Evolutionary conservation across 2,113 vertebrate genomes (phyloP), one percentile per base, ranked within the genome.

Genomic region (Lepus europaeus): DNA sequence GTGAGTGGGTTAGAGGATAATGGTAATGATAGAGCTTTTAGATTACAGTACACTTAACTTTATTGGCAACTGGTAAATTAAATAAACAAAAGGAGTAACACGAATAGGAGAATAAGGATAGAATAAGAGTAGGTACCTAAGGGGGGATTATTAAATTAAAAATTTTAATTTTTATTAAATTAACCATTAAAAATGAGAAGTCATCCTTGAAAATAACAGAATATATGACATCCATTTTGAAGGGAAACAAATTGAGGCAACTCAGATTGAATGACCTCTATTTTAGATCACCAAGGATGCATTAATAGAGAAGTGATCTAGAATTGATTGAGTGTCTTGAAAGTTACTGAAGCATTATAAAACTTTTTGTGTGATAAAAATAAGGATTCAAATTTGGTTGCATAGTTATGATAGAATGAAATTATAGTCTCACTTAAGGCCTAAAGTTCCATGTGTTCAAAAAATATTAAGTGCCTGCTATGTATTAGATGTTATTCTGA

Each of bases 301-400:
- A 49, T 9, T 73, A 39, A 33, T 64, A 59, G 20, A 89, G n/a
- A 79, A 73, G 49, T 72, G 19, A 23, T 72, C 45, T 84, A 73
- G n/a, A 78, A 22, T 86, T 90, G 31, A 74, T 85, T 85, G 79
- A 86, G 51, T 29, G 45, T 68, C 86, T 85, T 90, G 68, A 80
- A 89, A 79, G 85, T 63, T 84, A 84, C 51, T 68, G 25, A 74
- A 86, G 49, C 14, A 49, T 80, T 68, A 80, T 61, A 49, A 74
- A 93, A 87, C n/a, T 87, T 56, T 73, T 81, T 86, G 66, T 56
- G 23, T 86, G 51, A 79, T 74, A 45, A 31, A 51, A 45, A 45
- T 87, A 91, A 68, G 74, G 29, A 68, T 56, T 23, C 59, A 25
- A 76, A 53, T 22, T 23, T 12, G 31, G 31, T 20, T 79, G 53